Evolutionary conservation across 2,797 vertebrate genomes (phyloP), one percentile per base, ranked within the genome.

Genomic region (Gymnoscopelus microlampas): DNA sequence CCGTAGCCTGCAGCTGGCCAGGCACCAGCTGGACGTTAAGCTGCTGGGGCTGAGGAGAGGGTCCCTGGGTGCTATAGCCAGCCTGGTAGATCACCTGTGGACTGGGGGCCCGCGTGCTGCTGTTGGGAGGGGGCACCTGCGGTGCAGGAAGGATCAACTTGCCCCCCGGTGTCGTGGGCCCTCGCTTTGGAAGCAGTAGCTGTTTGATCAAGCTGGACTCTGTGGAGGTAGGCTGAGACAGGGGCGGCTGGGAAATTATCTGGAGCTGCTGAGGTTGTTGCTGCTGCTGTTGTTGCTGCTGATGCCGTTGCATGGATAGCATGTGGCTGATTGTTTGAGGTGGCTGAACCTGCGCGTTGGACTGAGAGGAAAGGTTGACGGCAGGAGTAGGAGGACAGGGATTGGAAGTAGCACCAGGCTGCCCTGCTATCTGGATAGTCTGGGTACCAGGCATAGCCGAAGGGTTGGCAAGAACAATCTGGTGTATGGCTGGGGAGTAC

Each of bases 171-270:
- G 96, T 99, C 3, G 96, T 95, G 86, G 98, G 97, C 59, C 97
- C 97, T 85, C 97, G 95, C 93, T 99, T 99, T 64, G 98, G 98
- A 95, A 99, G 97, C 88, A 99, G 94, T 88, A 99, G 91, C 90
- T 99, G 98, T 93, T 99, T 99, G 86, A 99, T 99, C 89, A 99
- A 93, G 90, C 98, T 99, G 67, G 98, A 99, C 91, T 99, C 98
- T 47, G 94, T 92, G 89, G 97, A 95, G 90, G 95, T 95, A 91
- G 97, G 88, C 82, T 97, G 97, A 83, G 92, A 90, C 73, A 95
- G 92, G 24, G 95, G 94, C 51, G 94, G 11, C 60, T 85, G 94
- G 74, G 95, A 82, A 85, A 93, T 71, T 71, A 95, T 69, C 88
- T 67, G 85, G 73, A 94, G 81, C 77, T 80, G 85, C 80, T 92